Evolutionary conservation across 2,888 invertebrate species (phyloP), one percentile per base, ranked within the genome.

Genomic region (Rosalia funebris): DNA sequence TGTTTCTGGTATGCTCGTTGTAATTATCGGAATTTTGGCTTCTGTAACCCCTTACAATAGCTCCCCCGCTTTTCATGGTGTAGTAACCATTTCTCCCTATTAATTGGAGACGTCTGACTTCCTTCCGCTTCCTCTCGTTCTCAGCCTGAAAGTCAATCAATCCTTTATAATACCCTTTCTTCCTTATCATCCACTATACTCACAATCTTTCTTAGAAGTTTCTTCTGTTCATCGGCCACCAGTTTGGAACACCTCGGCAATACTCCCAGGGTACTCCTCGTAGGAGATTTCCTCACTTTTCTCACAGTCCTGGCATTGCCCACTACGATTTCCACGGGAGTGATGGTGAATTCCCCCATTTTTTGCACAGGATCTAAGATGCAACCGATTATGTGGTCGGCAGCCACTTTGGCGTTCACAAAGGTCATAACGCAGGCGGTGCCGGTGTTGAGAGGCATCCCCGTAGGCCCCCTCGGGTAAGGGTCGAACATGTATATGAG

Each of bases 401-500:
- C 82, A 74, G 85, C 81, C 53, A 84, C 63, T 65, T 84, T 85
- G 0, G 84, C 72, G 1, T 84, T 84, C 0, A 83, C 82, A 63
- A 86, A 87, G 0, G 84, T 83, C 12, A 86, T 57, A 0, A 84
- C 80, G 63, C 87, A 87, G 0, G 86, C 84, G 0, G 83, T 82
- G 0, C 85, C 85, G 63, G 81, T 77, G 16, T 81, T 82, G 7
- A 75, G 52, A 0, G 77, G 75, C 75, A 61, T 79, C 74, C 86
- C 87, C 77, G 71, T 73, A 1, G 76, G 71, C 19, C 80, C 77
- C 41, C 81, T 74, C 0, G 83, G 79, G 63, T 83, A 75, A 0
- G 89, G 88, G 73, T 89, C 87, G 70, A 87, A 89, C 57, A 87
- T 71, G 66, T 88, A 89, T 54, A 83, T 86, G 34, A 34, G 34